phyloP scores from a whole-genome alignment of 2,113 vertebrate genomes.

The Oxygymnocypris stewartii region DNA sequence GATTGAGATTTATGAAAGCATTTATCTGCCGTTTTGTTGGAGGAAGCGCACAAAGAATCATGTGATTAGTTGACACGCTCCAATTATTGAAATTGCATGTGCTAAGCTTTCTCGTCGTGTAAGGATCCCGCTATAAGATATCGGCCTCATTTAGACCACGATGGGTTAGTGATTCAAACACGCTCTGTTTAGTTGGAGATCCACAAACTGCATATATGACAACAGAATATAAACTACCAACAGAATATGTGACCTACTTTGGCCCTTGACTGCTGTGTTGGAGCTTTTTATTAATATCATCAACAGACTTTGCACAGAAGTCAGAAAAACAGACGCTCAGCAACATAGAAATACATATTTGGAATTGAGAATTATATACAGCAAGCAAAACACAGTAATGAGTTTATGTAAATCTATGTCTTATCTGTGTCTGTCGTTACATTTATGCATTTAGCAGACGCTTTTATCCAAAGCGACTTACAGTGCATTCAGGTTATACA shows the following conservation, averaged over 20 bases:
- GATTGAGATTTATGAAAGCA: constrained; percentile 21
- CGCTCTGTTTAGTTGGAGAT: constrained; percentile 17
- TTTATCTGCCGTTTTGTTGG: constrained; percentile 23
- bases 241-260: constrained; percentile 29
- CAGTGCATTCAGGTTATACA: too few relatives aligned
- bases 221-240: constrained; percentile 24
- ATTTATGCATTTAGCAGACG: too few relatives aligned
- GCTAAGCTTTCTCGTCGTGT: not conserved
- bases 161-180: constrained; percentile 17
- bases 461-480: too few relatives aligned
- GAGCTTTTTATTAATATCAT: constrained; percentile 33
- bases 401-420: not conserved
- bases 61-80: constrained; percentile 11
- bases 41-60: constrained; percentile 13
- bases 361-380: not conserved
- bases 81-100: constrained; percentile 27
- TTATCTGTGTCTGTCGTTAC: not conserved
- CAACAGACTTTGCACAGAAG: constrained; percentile 39
- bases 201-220: constrained; percentile 28
- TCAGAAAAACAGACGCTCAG: constrained; percentile 20
- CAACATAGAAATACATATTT: constrained; percentile 6
- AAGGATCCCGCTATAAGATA: constrained; percentile 1
- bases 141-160: not conserved
- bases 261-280: constrained; percentile 20
- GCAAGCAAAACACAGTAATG: not conserved